A percentile compares a stretch with the other conserved stretches of the same genome.
phyloP scores from a whole-genome alignment of 30 jellyfish, hydroid and myxozoan genomes.

The Aurelia aurita region DNA sequence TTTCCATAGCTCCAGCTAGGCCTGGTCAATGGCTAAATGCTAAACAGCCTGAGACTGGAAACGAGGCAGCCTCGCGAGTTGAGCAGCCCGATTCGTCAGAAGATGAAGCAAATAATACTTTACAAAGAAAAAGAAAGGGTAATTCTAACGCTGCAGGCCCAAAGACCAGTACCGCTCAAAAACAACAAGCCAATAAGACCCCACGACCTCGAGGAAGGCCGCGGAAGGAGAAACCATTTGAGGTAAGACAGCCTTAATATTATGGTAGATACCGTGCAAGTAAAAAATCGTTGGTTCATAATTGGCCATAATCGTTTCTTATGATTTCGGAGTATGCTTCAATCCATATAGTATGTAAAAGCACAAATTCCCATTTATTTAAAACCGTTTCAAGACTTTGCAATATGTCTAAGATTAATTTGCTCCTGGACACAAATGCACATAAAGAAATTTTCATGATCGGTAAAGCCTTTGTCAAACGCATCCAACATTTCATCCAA shows the following conservation, averaged over 20 bases:
- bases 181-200: background rate
- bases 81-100: conserved; percentile 48
- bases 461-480: too few relatives aligned
- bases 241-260: conserved; percentile 7
- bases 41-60: conserved; percentile 6
- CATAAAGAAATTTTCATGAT: too few relatives aligned
- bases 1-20: conserved; percentile 2
- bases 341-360: too few relatives aligned
- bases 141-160: background rate
- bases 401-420: too few relatives aligned
- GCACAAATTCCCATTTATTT: too few relatives aligned
- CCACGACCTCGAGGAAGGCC: conserved; percentile 70
- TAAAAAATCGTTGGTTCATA: too few relatives aligned
- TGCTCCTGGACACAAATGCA: too few relatives aligned
- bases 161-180: background rate
- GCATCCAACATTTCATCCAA: too few relatives aligned
- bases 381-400: too few relatives aligned
- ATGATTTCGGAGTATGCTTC: too few relatives aligned
- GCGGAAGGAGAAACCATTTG: conserved; percentile 35
- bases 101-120: conserved; percentile 51
- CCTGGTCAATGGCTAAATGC: conserved; percentile 63
- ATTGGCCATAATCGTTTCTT: too few relatives aligned
- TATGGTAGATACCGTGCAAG: too few relatives aligned
- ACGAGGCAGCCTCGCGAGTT: conserved; percentile 29
- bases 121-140: conserved; percentile 39